A percentile compares a stretch with the other conserved stretches of the same genome.
Conservation (phyloP, 1,140 invertebrate genomes). For the Panagrolaimus sp. region DNA sequence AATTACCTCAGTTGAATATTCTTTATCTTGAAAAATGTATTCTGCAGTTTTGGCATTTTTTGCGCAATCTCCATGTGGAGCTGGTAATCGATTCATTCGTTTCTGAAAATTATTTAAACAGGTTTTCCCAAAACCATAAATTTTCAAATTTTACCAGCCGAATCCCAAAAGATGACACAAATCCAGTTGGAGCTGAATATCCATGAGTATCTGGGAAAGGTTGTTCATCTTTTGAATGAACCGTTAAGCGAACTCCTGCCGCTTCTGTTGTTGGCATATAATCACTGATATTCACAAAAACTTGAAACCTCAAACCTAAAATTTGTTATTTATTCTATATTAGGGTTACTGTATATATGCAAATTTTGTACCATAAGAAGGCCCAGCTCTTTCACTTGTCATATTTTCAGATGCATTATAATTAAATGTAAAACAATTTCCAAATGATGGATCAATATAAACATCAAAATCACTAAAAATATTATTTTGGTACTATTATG, state of each 20-base stretch:
- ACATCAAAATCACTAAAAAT: constrained; percentile 53
- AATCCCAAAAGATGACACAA: constrained; percentile 58
- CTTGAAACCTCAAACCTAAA: constrained; percentile 55
- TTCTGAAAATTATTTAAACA: constrained; percentile 35
- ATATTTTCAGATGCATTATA: constrained; percentile 48
- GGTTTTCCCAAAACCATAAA: no score
- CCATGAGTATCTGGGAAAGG: constrained; percentile 58
- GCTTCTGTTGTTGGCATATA: constrained; percentile 59
- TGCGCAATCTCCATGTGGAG: constrained; percentile 56
- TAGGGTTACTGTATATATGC: constrained; percentile 9
- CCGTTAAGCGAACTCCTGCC: constrained; percentile 55
- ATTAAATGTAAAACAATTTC: constrained; percentile 59
- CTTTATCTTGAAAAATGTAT: constrained; percentile 54
- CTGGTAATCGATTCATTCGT: constrained; percentile 50
- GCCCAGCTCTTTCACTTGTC: constrained; percentile 53
- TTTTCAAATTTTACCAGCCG: constrained; percentile 39
- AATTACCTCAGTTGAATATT: constrained; percentile 54
- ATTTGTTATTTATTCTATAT: constrained; percentile 17
- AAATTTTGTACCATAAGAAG: constrained; percentile 48
- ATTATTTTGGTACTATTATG: background rate
- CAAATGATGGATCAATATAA: constrained; percentile 54
- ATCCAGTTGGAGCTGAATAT: constrained; percentile 57
- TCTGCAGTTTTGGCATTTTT: constrained; percentile 51
- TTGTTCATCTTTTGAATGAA: constrained; percentile 41
- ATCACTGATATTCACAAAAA: constrained; percentile 59